Base-by-base conservation (phyloP, 2,113 vertebrate genomes). In the Galbula dea region DNA sequence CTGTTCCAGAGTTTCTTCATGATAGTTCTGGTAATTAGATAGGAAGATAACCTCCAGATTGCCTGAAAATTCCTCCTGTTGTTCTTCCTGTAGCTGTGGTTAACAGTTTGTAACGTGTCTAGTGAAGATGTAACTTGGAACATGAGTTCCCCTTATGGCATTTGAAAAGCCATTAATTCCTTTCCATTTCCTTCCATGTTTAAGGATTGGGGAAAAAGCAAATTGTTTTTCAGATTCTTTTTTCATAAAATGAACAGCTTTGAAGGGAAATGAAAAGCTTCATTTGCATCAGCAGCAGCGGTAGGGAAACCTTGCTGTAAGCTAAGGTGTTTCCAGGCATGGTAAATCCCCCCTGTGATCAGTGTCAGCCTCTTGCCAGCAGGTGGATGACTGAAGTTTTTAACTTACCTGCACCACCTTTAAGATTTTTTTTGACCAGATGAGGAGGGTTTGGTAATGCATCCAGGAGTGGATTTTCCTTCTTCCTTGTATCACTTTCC, bases 41-140 rank as follows among this genome's bases (percentile, higher is more conserved):
- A 80, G 54, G 41, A 86, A 4, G 49, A n/a, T 57, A 79, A 55
- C 30, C 24, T 81, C 27, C 32, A 48, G 34, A 36, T 55, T 69
- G 45, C 32, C 29, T 51, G 23, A 71, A 63, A 59, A 55, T 73
- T 46, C 21, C 62, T 49, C 7, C 15, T 61, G 30, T 52, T 76
- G 1, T 2, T 83, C 48, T 26, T 76, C 49, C 66, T 59, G 21
- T 9, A 27, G 61, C 86, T 85, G 34, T 48, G 36, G 43, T 36
- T 95, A 69, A 36, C n/a, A 68, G 65, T 75, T 93, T 63, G 36
- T 84, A 81, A 36, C 0, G 0, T 41, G 51, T 46, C 21, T 57
- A 55, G 45, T 86, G 78, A 87, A 74, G 52, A 52, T 62, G 41
- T 34, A 76, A 59, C 71, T 85, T 66, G 30, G 57, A 93, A 73